Evolutionary conservation across 2,113 vertebrate genomes (phyloP), one percentile per base, ranked within the genome.

Genomic region (Dolichotis patagonum): DNA sequence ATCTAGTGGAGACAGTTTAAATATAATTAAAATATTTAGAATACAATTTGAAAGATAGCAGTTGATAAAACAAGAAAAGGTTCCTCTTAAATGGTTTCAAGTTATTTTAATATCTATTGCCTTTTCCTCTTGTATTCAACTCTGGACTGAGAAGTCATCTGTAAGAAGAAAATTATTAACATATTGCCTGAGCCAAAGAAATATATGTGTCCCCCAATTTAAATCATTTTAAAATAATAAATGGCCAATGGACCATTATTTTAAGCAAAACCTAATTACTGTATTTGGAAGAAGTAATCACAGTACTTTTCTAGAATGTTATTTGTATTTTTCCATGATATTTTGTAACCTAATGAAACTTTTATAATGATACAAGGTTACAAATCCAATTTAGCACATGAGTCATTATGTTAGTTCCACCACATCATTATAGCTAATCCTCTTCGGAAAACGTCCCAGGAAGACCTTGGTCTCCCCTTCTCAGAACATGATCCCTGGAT

Each of bases 341-440:
- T 86, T 97, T 96, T 63, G 4, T 83, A 89, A 93, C 35, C 24
- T 38, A 95, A 62, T 65, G 94, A 92, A 67, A 38, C 38, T 52
- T 92, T 75, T 88, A 75, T 83, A 87, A 83, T 85, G 20, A 95
- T 73, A 90, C 2, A 69, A 92, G 73, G 24, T 52, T 87, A 56
- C 22, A 96, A 65, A 60, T 56, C 13, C n/a, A 92, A 41, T 93
- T 94, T 92, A 88, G 38, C 0, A 32, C 46, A n/a, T 75, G 65
- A 98, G 92, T 94, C 30, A 67, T 96, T 89, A 1, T 80, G 0
- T 94, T 96, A 90, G 49, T 73, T 97, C 62, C 32, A 12, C 69
- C 96, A 12, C 90, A 71, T 38, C 71, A 65, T 49, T 92, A 17
- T 0, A 8, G 85, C 24, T 87, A 41, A 35, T 96, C 77, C 32